phyloP scores from a whole-genome alignment of 2,888 invertebrate species.

The Heteromyza rotundicornis region DNA sequence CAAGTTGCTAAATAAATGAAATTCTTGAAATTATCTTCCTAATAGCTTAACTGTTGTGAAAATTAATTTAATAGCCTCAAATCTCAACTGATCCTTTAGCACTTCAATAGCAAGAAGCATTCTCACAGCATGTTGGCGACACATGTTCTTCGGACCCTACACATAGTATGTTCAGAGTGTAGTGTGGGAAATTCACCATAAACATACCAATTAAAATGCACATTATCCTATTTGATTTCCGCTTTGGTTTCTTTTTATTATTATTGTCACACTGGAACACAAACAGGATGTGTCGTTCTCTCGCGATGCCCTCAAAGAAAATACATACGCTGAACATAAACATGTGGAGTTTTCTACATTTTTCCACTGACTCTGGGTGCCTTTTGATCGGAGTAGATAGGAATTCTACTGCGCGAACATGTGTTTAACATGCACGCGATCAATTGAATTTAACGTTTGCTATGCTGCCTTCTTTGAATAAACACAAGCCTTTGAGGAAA shows the following conservation, averaged over 20 bases:
- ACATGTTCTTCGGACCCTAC: not conserved
- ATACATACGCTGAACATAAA: not conserved
- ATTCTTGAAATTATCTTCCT: too few relatives aligned
- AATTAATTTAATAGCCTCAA: too few relatives aligned
- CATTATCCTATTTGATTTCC: not conserved
- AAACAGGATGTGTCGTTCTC: constrained; percentile 47
- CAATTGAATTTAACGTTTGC: not conserved
- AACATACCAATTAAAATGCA: constrained; percentile 16
- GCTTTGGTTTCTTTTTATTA: too few relatives aligned
- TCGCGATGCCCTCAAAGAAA: not conserved
- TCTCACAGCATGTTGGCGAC: not conserved
- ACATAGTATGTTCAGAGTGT: not conserved
- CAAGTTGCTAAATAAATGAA: too few relatives aligned
- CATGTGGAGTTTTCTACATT: constrained; percentile 1
- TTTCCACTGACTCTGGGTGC: too few relatives aligned
- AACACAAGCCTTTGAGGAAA: too few relatives aligned
- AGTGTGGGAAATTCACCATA: not conserved
- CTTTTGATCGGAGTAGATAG: constrained; percentile 1
- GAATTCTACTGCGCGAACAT: too few relatives aligned
- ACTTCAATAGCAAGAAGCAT: too few relatives aligned
- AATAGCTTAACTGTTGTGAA: too few relatives aligned
- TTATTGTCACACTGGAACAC: constrained; percentile 37
- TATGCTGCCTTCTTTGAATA: not conserved
- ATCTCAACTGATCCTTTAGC: too few relatives aligned
- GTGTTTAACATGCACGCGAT: constrained; percentile 44